A percentile compares a stretch with the other conserved stretches of the same genome.
phyloP scores from a whole-genome alignment of 2,113 vertebrate species.

The Bos javanicus region DNA sequence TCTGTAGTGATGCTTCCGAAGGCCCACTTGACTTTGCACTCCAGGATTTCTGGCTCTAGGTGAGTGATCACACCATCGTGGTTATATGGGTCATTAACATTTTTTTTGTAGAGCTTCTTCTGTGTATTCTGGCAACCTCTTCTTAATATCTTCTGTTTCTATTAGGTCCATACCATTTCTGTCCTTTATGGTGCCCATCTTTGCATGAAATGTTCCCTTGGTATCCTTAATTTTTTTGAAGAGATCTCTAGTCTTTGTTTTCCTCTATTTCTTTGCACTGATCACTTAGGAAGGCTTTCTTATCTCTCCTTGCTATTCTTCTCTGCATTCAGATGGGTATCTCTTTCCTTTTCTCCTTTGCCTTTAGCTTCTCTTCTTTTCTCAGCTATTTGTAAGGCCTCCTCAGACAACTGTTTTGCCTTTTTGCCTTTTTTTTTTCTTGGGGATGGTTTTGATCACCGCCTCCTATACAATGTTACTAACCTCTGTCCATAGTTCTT shows the following conservation, averaged over 20 bases:
- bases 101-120: neutral
- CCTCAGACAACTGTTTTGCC: neutral
- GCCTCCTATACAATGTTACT: neutral
- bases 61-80: neutral
- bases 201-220: neutral
- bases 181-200: neutral
- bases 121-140: neutral
- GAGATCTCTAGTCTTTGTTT: neutral
- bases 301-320: neutral
- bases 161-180: neutral
- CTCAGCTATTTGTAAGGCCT: neutral
- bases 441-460: neutral
- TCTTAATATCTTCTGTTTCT: neutral
- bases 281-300: neutral
- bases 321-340: neutral
- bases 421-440: neutral
- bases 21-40: neutral
- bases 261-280: neutral
- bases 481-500: neutral
- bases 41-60: neutral
- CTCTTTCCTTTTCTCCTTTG: neutral
- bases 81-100: neutral
- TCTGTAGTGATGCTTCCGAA: neutral
- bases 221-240: neutral
- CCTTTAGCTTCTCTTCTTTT: neutral